A percentile compares a stretch with the other conserved stretches of the same genome.
phyloP scores from a whole-genome alignment of 2,113 vertebrate genomes.

The Ammodytes dubius region DNA sequence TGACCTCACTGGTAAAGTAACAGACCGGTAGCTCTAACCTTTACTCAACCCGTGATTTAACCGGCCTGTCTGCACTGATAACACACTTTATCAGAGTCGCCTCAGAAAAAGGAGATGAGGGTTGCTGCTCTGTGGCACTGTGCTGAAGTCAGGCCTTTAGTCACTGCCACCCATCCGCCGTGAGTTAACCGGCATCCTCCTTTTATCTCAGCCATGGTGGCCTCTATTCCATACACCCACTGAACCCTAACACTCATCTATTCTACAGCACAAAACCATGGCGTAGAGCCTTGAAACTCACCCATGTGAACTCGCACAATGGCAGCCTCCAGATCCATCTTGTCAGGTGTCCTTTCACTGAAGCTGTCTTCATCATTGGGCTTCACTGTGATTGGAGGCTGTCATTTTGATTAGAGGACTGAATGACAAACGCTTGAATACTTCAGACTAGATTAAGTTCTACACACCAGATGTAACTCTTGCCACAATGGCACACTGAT shows the following conservation, averaged over 20 bases:
- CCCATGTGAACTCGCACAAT: conserved; percentile 54
- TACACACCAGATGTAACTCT: conserved; percentile 20
- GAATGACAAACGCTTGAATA: conserved; percentile 20
- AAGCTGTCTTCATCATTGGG: conserved; percentile 8
- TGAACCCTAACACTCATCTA: conserved; percentile 63
- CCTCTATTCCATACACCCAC: conserved; percentile 60
- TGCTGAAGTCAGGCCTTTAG: conserved; percentile 61
- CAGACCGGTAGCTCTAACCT: conserved; percentile 77
- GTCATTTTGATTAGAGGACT: conserved; percentile 48
- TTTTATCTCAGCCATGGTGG: conserved; percentile 64
- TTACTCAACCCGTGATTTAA: conserved; percentile 78
- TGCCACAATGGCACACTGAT: conserved; percentile 26
- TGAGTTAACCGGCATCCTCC: conserved; percentile 52
- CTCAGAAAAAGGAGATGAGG: conserved; percentile 53
- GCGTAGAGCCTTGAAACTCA: conserved; percentile 63
- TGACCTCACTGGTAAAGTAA: conserved; percentile 61
- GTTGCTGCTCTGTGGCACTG: conserved; percentile 41
- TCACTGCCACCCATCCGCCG: conserved; percentile 57
- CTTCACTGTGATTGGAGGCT: background rate
- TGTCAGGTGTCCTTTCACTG: conserved; percentile 37
- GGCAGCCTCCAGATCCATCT: conserved; percentile 50
- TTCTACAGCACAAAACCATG: conserved; percentile 53
- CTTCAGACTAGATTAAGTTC: conserved; percentile 27
- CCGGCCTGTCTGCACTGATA: conserved; percentile 76
- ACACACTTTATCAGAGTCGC: conserved; percentile 73